A percentile compares a stretch with the other conserved stretches of the same genome.
phyloP scores from a whole-genome alignment of 2,113 vertebrate genomes.

The Aegotheles bennettii region DNA sequence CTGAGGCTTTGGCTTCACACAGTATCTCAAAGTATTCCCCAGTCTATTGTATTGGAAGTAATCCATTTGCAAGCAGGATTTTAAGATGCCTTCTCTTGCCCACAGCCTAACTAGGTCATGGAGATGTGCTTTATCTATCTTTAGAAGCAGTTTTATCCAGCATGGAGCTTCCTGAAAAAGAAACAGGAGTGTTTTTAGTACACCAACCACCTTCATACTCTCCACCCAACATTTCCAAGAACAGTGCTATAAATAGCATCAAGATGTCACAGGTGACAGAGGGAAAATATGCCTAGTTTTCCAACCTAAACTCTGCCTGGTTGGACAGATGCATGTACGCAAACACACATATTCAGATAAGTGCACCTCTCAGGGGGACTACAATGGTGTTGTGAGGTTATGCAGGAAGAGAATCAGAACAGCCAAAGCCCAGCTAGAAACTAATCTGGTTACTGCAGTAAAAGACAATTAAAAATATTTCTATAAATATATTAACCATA shows the following conservation, averaged over 20 bases:
- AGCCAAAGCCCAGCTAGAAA: background rate
- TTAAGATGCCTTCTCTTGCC: background rate
- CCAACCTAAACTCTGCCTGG: background rate
- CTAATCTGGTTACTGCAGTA: background rate
- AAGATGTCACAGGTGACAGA: background rate
- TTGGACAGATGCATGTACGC: background rate
- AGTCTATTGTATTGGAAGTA: background rate
- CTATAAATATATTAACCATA: background rate
- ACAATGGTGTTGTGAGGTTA: background rate
- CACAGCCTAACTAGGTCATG: background rate
- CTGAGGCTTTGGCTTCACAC: background rate
- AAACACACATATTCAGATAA: background rate
- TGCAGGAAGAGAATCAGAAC: background rate
- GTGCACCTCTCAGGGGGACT: background rate
- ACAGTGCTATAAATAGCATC: constrained; percentile 9
- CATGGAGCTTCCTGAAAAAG: background rate
- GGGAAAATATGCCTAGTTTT: background rate
- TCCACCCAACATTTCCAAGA: constrained; percentile 3
- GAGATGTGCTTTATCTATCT: constrained; percentile 3
- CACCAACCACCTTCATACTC: background rate
- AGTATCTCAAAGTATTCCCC: background rate
- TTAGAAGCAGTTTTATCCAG: background rate
- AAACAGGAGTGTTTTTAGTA: background rate
- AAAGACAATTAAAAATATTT: background rate
- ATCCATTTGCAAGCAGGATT: background rate